Evolutionary conservation across 2,797 vertebrate genomes (phyloP).

Genomic region (Sebastiscus tertius): DNA sequence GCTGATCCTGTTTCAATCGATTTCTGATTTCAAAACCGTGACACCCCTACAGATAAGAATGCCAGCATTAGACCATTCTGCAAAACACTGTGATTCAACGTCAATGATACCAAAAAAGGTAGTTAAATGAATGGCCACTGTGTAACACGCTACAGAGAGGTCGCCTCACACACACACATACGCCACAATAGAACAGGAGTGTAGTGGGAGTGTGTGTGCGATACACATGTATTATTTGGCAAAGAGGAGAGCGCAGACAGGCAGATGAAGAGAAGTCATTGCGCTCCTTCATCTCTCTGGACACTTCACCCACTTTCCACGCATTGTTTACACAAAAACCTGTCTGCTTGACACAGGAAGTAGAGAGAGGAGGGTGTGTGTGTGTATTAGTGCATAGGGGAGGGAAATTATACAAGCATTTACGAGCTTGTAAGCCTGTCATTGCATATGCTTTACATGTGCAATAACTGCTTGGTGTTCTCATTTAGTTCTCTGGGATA

Average conservation of each 20-base stretch:
- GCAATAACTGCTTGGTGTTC: not conserved
- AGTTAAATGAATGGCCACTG: not conserved
- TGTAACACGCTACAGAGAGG: not conserved
- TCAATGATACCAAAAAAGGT: not conserved
- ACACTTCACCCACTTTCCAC: conserved; percentile 64
- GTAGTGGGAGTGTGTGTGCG: not conserved
- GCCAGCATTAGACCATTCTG: not conserved
- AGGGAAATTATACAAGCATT: conserved; percentile 14
- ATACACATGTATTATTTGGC: conserved; percentile 48
- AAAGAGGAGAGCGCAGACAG: conserved; percentile 28
- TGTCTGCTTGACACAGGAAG: not conserved
- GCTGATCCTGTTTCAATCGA: too few species aligned
- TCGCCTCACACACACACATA: conserved; percentile 1
- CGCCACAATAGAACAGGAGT: not conserved
- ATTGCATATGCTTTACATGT: conserved; percentile 19
- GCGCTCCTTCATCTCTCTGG: conserved; percentile 59
- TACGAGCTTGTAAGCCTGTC: conserved; percentile 31
- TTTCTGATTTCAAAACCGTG: too few species aligned
- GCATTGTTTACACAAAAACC: conserved; percentile 53
- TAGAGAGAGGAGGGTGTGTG: not conserved
- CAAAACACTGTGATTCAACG: not conserved
- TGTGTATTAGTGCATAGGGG: not conserved
- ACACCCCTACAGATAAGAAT: not conserved
- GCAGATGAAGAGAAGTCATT: conserved; percentile 47
- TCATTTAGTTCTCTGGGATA: not conserved